Evolutionary conservation across 2,797 vertebrate species (phyloP).

Genomic region (Myotis vivesi): DNA sequence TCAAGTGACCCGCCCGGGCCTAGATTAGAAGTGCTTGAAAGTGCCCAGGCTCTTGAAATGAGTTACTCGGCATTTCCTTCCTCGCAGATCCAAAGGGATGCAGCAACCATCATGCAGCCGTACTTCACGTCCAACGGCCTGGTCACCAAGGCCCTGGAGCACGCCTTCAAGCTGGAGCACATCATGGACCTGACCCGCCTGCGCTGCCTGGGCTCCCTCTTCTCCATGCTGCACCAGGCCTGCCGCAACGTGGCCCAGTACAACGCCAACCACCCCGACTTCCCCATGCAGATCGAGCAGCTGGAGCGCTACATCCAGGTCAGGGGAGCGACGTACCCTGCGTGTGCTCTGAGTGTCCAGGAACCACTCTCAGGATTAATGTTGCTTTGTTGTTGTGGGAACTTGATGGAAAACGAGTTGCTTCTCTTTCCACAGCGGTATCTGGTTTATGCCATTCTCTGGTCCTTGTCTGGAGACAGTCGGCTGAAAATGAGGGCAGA

Average conservation of each 20-base stretch:
- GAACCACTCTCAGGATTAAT: rapidly evolving
- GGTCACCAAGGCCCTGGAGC: slow-evolving; percentile 97
- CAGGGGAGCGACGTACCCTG: not conserved
- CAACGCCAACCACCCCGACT: slow-evolving; percentile 98
- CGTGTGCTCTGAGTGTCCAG: not conserved
- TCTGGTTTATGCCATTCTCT: slow-evolving; percentile 96
- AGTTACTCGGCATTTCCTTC: rapidly evolving
- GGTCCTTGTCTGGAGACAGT: slow-evolving; percentile 99
- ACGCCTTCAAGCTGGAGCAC: slow-evolving; percentile 98
- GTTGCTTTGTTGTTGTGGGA: not conserved
- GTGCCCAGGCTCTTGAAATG: rapidly evolving
- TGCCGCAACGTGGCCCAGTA: slow-evolving; percentile 97
- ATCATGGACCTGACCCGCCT: slow-evolving; percentile 99
- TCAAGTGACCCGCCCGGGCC: rapidly evolving
- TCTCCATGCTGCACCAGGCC: slow-evolving; percentile 98
- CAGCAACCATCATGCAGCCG: slow-evolving; percentile 92
- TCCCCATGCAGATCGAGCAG: slow-evolving; percentile 97
- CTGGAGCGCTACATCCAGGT: slow-evolving; percentile 99
- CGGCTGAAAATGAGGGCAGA: slow-evolving; percentile 97
- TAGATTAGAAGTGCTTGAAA: rapidly evolving
- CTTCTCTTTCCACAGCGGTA: slow-evolving; percentile 87
- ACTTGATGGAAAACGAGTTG: rapidly evolving
- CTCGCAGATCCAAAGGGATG: slow-evolving; percentile 94
- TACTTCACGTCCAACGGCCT: slow-evolving; percentile 98
- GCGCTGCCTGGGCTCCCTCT: slow-evolving; percentile 95